These are phyloP conservation scores for Macropus fuliginosus DNA, from an alignment of 2,797 vertebrate genomes.

Conservation along the genomic window DNA sequence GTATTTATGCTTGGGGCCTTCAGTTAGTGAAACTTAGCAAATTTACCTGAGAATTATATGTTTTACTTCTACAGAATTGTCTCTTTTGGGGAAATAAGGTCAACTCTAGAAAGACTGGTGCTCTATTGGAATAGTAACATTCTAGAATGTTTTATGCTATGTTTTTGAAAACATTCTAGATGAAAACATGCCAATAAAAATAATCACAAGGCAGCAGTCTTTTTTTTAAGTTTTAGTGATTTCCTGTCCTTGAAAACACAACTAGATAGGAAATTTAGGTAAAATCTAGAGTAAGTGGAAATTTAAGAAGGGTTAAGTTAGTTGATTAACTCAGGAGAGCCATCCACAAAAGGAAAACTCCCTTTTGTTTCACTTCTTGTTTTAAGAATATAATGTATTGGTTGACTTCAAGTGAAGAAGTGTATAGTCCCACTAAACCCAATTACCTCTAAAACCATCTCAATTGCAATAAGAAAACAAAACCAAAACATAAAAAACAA, in stretches of 20 bases:
- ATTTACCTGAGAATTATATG: slow-evolving; percentile 68
- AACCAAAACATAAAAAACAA: too few relatives aligned
- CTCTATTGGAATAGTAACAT: slow-evolving; percentile 68
- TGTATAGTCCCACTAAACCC: too few relatives aligned
- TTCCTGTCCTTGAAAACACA: slow-evolving; percentile 48
- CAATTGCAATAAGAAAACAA: too few relatives aligned
- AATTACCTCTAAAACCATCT: too few relatives aligned
- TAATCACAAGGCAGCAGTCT: slow-evolving; percentile 42
- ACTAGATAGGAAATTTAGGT: background rate
- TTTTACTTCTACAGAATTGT: slow-evolving; percentile 73
- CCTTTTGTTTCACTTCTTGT: too few relatives aligned
- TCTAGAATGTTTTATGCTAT: slow-evolving; percentile 34
- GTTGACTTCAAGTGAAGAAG: too few relatives aligned
- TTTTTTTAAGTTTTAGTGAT: slow-evolving; percentile 58
- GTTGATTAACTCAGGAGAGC: too few relatives aligned
- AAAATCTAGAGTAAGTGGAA: too few relatives aligned
- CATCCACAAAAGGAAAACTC: too few relatives aligned
- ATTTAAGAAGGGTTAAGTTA: too few relatives aligned
- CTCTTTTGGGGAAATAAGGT: slow-evolving; percentile 63
- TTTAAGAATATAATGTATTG: too few relatives aligned
- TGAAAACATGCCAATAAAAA: slow-evolving; percentile 52
- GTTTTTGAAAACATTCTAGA: background rate
- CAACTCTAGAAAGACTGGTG: slow-evolving; percentile 62
- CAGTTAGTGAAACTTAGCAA: slow-evolving; percentile 65
- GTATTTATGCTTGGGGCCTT: too few relatives aligned